These are phyloP conservation scores for Rambutsinella grinnellia DNA, from an alignment of 2,888 invertebrate species.

Conservation along the genomic window DNA sequence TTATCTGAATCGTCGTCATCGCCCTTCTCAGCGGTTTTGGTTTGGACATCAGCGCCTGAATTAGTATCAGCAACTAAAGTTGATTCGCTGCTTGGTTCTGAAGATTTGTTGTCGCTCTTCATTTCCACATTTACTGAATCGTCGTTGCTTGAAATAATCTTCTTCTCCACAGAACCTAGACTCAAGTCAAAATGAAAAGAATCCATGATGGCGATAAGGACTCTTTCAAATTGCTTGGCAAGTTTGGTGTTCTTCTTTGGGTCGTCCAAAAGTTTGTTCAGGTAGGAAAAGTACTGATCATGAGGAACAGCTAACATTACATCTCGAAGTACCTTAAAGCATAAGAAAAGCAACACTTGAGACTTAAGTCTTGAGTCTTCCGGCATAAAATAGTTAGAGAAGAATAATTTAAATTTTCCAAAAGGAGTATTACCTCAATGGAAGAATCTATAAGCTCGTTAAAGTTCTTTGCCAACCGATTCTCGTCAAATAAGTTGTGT, in stretches of 20 bases:
- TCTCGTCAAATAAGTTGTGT: constrained; percentile 54
- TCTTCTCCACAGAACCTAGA: constrained; percentile 11
- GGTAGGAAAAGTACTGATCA: constrained; percentile 56
- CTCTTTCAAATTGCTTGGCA: constrained; percentile 57
- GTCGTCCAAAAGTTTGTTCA: constrained; percentile 42
- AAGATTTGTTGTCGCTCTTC: neutral
- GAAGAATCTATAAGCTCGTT: constrained; percentile 60
- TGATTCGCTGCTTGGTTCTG: neutral
- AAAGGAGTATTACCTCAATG: constrained; percentile 44
- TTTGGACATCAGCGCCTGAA: neutral
- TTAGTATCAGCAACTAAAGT: neutral
- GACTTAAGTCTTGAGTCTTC: too few relatives aligned
- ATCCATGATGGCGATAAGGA: constrained; percentile 59
- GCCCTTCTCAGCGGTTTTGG: neutral
- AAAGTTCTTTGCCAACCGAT: constrained; percentile 41
- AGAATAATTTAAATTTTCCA: neutral
- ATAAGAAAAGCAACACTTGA: too few relatives aligned
- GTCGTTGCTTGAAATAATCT: neutral
- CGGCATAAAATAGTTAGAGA: neutral
- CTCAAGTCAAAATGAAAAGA: constrained; percentile 59
- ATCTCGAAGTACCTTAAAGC: constrained; percentile 43
- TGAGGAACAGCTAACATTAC: constrained; percentile 40
- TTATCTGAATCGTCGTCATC: constrained; percentile 15
- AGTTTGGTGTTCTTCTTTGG: constrained; percentile 50
- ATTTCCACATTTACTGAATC: neutral